These are phyloP conservation scores for Stomatorhinus ivindoensis DNA, from an alignment of 2,113 vertebrate species.

Conservation along the genomic window DNA sequence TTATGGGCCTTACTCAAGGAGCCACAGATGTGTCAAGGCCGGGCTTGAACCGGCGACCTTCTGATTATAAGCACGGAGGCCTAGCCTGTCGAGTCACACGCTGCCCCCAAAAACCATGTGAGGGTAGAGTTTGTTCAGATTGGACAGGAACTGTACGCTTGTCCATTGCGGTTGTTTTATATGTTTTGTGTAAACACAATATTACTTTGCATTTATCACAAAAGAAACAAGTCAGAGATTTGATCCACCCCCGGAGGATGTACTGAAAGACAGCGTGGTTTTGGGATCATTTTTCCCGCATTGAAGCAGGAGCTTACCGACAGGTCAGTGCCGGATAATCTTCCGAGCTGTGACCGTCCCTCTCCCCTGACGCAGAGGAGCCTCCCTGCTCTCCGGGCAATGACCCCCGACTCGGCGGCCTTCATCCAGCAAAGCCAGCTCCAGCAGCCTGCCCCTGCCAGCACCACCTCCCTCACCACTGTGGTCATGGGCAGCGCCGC, in stretches of 20 bases:
- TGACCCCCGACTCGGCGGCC: conserved; percentile 83
- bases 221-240: background rate
- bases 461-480: conserved; percentile 58
- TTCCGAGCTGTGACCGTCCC: background rate
- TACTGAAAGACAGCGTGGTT: background rate
- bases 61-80: background rate
- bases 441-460: conserved; percentile 59
- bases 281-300: background rate
- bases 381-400: conserved; percentile 85
- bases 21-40: background rate
- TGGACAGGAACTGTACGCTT: background rate
- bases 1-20: background rate
- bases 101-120: background rate
- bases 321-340: background rate
- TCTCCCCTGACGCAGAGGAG: conserved; percentile 70
- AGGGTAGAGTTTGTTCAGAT: background rate
- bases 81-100: background rate
- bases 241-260: background rate
- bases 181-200: background rate
- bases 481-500: conserved; percentile 67
- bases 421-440: conserved; percentile 93
- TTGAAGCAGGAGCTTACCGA: background rate
- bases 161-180: background rate
- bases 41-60: background rate
- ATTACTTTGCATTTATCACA: background rate